A percentile compares a stretch with the other conserved stretches of the same genome.
Conservation (phyloP, 2,113 vertebrate genomes). For the Mustela lutreola region DNA sequence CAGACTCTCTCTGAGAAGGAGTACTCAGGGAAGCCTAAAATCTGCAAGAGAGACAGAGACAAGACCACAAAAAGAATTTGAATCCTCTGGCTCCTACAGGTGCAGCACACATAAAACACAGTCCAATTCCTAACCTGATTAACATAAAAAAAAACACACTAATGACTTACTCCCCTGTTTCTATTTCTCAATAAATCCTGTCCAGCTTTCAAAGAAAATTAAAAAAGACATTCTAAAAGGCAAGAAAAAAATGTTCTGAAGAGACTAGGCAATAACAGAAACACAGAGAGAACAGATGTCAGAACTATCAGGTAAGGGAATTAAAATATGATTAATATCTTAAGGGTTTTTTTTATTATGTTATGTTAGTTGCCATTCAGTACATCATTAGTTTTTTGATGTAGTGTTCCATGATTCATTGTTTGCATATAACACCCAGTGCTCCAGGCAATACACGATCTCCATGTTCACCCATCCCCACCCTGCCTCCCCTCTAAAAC, state of each 20-base stretch:
- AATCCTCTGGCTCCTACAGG: neutral
- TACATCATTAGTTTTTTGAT: too few species aligned
- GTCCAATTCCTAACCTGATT: neutral
- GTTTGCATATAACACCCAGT: too few species aligned
- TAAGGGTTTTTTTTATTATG: neutral
- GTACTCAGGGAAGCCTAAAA: neutral
- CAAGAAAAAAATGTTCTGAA: neutral
- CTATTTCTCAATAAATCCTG: neutral
- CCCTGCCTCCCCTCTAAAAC: too few species aligned
- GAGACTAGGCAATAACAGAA: neutral
- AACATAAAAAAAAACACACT: neutral
- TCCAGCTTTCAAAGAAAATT: neutral
- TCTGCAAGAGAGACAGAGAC: neutral
- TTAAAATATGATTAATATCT: constrained; percentile 32
- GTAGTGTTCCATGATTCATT: too few species aligned
- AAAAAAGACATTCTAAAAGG: neutral
- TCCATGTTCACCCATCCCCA: too few species aligned
- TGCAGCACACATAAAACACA: neutral
- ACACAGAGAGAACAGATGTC: neutral
- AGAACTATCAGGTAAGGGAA: neutral
- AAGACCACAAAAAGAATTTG: neutral
- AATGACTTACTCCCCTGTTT: constrained; percentile 5
- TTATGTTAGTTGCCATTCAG: too few species aligned
- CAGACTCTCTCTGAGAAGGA: neutral
- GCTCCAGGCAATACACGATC: too few species aligned